phyloP scores from a whole-genome alignment of 1,140 invertebrate genomes.

The Euwallacea fornicatus region DNA sequence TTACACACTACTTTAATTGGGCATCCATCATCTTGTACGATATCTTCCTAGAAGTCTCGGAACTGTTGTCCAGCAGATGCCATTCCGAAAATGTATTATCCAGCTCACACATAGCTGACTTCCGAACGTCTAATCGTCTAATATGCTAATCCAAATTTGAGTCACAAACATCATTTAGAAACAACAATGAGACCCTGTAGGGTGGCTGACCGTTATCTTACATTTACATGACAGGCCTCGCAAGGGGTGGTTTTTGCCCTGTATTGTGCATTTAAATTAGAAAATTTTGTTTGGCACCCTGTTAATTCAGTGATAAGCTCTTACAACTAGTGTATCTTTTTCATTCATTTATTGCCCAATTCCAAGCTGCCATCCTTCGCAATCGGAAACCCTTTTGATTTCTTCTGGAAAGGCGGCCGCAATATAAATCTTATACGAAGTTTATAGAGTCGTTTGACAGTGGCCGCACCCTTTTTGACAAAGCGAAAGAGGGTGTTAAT shows the following conservation, averaged over 20 bases:
- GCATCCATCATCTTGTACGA: neutral
- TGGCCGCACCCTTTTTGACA: conserved; percentile 28
- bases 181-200: conserved; percentile 11
- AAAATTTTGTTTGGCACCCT: conserved; percentile 2
- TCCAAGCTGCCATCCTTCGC: neutral
- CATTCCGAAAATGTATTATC: neutral
- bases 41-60: neutral
- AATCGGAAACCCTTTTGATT: conserved; percentile 4
- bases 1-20: neutral
- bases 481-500: conserved; percentile 25
- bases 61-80: neutral
- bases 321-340: neutral
- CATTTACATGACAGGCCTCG: conserved; percentile 9
- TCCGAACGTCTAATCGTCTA: too few relatives aligned
- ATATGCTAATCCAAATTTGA: conserved; percentile 20
- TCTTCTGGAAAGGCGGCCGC: neutral
- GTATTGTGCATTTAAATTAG: conserved; percentile 24
- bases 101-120: neutral
- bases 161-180: conserved; percentile 14
- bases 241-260: conserved; percentile 11
- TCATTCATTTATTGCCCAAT: neutral
- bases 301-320: conserved; percentile 6
- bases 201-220: conserved; percentile 22
- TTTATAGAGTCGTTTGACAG: conserved; percentile 32
- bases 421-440: conserved; percentile 34